These are phyloP conservation scores for Zaprionus africanus DNA, from an alignment of 1,140 invertebrate species.

Conservation along the genomic window DNA sequence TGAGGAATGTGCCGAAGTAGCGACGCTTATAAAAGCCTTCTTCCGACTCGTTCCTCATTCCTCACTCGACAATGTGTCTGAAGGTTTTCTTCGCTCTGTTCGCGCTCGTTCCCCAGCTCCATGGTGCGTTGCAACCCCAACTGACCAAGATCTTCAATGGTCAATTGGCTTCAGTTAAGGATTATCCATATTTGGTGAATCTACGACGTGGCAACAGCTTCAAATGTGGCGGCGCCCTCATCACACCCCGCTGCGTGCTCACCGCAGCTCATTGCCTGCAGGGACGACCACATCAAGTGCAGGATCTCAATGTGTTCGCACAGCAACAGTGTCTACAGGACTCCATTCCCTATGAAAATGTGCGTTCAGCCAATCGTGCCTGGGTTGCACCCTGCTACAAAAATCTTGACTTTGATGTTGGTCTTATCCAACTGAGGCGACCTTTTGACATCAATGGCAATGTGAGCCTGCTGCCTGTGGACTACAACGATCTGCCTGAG, in stretches of 20 bases:
- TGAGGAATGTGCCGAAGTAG: slow-evolving; percentile 45
- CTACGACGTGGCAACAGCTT: slow-evolving; percentile 43
- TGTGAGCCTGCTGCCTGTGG: slow-evolving; percentile 25
- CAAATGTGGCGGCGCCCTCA: slow-evolving; percentile 58
- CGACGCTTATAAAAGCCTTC: slow-evolving; percentile 14
- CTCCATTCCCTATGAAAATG: not conserved
- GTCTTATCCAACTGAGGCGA: slow-evolving; percentile 46
- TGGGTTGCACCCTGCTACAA: slow-evolving; percentile 29
- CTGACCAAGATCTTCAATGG: slow-evolving; percentile 55
- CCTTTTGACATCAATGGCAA: slow-evolving; percentile 38
- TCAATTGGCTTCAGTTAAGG: not conserved
- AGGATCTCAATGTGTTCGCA: slow-evolving; percentile 49
- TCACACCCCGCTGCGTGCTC: slow-evolving; percentile 70
- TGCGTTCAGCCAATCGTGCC: slow-evolving; percentile 32
- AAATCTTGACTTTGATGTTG: slow-evolving; percentile 59
- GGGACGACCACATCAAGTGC: not conserved
- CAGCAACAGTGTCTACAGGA: slow-evolving; percentile 58
- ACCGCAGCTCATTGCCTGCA: slow-evolving; percentile 73
- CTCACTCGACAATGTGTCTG: slow-evolving; percentile 20
- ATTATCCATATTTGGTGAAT: slow-evolving; percentile 64
- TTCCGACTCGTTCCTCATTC: not conserved
- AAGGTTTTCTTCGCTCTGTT: slow-evolving; percentile 8
- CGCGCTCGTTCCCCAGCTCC: slow-evolving; percentile 5
- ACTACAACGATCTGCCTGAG: slow-evolving; percentile 51
- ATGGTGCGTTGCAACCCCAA: not conserved